Base-by-base conservation (phyloP, 2,888 invertebrate genomes). In the Thymelicus acteon region DNA sequence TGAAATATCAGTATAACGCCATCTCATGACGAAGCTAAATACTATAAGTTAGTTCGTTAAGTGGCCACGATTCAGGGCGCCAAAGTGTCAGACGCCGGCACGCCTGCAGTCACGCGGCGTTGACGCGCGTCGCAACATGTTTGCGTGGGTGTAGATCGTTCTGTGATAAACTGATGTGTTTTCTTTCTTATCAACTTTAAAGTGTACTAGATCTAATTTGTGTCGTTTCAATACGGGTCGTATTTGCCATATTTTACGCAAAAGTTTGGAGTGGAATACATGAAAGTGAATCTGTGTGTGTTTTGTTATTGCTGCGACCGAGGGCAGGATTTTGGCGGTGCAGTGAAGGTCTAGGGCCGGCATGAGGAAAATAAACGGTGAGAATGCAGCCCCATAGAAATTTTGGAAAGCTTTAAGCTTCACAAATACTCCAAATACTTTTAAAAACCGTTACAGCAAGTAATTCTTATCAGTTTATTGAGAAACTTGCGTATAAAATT, bases 31-130 rank as follows among this genome's bases (percentile, higher is more conserved):
- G 8, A 49, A 67, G 71, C 12, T n/a, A 6, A 69, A 72, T 60
- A 69, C 44, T 64, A 49, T n/a, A 15, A 12, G 6, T 75, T 86
- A 87, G 85, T 90, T 86, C 81, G 0, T 19, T 64, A 65, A 79
- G 74, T 75, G 74, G 74, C 82, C 88, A 77, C 74, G 52, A 67
- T 49, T 52, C 54, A 73, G 76, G 83, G 91, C 92, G 92, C 91
- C 88, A 80, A 89, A 85, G 87, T 91, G 90, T 90, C 91, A 91
- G 80, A 84, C 89, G 87, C 82, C 88, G 88, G 86, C 89, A 89
- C 90, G 89, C 89, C 89, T 89, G 90, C 91, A 93, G 93, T 92
- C 92, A 92, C 91, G 92, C 92, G 91, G 92, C 92, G 92, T 91
- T 92, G 91, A 88, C 89, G 90, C 90, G 92, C 91, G 92, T 88